Conservation (phyloP, 1,140 invertebrate species). For the Pinna nobilis region DNA sequence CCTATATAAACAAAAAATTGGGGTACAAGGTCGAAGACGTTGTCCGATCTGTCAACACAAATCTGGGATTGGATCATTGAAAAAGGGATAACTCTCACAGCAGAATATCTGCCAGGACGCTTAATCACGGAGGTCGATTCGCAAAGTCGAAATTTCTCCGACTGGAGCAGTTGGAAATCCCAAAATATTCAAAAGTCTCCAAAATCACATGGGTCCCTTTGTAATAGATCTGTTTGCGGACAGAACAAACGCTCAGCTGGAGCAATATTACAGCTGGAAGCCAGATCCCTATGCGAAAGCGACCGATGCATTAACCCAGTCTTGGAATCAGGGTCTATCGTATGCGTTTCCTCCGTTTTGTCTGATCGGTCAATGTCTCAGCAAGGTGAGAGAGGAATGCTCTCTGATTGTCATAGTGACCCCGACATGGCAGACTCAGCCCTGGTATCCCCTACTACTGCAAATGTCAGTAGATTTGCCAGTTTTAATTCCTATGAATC, state of each 20-base stretch:
- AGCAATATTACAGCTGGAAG: slow-evolving; percentile 14
- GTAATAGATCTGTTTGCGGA: slow-evolving; percentile 20
- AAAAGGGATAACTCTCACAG: not conserved
- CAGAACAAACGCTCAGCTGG: slow-evolving; percentile 21
- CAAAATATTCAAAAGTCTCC: not conserved
- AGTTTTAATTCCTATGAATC: not conserved
- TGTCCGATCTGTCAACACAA: slow-evolving; percentile 2
- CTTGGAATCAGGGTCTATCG: not conserved
- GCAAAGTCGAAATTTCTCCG: slow-evolving; percentile 15
- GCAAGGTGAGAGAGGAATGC: not conserved
- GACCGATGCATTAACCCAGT: slow-evolving; percentile 20
- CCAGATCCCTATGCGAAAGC: slow-evolving; percentile 23
- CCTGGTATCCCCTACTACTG: slow-evolving; percentile 22
- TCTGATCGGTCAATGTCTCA: slow-evolving; percentile 2
- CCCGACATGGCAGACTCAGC: slow-evolving; percentile 18
- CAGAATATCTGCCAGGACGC: slow-evolving; percentile 18
- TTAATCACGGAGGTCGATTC: slow-evolving; percentile 8
- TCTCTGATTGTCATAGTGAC: slow-evolving; percentile 18
- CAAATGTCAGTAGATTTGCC: not conserved
- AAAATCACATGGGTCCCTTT: slow-evolving; percentile 8
- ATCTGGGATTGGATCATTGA: slow-evolving; percentile 3
- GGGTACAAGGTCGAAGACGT: not conserved
- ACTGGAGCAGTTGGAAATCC: slow-evolving; percentile 13
- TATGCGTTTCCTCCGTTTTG: slow-evolving; percentile 26
- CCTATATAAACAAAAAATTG: slow-evolving; percentile 29